A percentile compares a stretch with the other conserved stretches of the same genome.
These are phyloP conservation scores for Tricholaema leucomelas DNA, from an alignment of 2,113 vertebrate genomes.

Conservation along the genomic window DNA sequence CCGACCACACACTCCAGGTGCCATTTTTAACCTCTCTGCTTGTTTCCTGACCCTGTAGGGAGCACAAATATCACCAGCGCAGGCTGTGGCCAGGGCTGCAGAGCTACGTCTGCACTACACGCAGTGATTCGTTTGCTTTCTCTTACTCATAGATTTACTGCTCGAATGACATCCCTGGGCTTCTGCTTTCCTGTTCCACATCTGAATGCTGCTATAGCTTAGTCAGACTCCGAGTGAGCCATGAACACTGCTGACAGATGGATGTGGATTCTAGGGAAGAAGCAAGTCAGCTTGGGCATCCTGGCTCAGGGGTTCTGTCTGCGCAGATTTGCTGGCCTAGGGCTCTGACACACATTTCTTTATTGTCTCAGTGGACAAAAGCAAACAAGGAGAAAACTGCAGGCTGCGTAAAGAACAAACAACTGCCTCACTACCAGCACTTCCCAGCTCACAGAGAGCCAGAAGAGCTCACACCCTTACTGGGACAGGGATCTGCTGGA, in stretches of 20 bases:
- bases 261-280: background rate
- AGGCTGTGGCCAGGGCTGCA: background rate
- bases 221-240: conserved; percentile 2
- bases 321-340: background rate
- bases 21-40: background rate
- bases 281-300: background rate
- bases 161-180: background rate
- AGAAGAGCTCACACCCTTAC: background rate
- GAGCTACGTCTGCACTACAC: background rate
- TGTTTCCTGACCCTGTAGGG: background rate
- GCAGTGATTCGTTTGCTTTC: background rate
- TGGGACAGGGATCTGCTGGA: accelerated
- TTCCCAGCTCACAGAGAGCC: background rate
- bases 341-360: background rate
- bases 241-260: background rate
- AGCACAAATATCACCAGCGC: background rate
- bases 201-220: background rate
- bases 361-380: background rate
- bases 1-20: background rate
- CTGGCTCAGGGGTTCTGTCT: background rate
- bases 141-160: background rate
- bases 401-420: background rate
- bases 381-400: background rate
- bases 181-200: background rate
- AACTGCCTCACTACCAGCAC: background rate